A percentile compares a stretch with the other conserved stretches of the same genome.
Evolutionary conservation across 2,113 vertebrate species (phyloP).

Genomic region (Ictidomys tridecemlineatus): DNA sequence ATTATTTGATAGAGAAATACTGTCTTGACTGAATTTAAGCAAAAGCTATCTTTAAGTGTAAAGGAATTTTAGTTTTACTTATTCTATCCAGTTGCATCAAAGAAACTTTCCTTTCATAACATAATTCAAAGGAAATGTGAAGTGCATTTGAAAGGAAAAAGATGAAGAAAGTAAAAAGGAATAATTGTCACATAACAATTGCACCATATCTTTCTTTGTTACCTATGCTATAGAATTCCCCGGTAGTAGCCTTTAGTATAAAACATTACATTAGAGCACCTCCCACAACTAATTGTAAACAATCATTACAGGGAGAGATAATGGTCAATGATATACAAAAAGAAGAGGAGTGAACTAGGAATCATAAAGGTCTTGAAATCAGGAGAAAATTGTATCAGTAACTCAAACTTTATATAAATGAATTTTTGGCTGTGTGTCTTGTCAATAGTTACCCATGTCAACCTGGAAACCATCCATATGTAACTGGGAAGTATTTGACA

Average conservation of each 20-base stretch:
- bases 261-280: background rate
- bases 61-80: slow-evolving; percentile 55
- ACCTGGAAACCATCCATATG: background rate
- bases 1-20: background rate
- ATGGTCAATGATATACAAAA: background rate
- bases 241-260: background rate
- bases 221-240: background rate
- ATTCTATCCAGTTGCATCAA: background rate
- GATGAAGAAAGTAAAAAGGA: background rate
- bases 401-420: background rate
- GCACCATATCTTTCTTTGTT: background rate
- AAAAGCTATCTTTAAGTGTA: slow-evolving; percentile 7
- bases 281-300: background rate
- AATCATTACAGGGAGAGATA: background rate
- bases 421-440: background rate
- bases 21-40: slow-evolving; percentile 32
- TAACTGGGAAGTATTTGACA: background rate
- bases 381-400: background rate
- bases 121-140: background rate
- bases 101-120: slow-evolving; percentile 2
- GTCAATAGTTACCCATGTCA: background rate
- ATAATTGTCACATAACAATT: background rate
- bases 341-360: background rate
- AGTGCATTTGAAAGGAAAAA: slow-evolving; percentile 2
- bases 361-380: background rate